These are phyloP conservation scores for Australoheros scitulus DNA, from an alignment of 2,113 vertebrate species.

Conservation along the genomic window DNA sequence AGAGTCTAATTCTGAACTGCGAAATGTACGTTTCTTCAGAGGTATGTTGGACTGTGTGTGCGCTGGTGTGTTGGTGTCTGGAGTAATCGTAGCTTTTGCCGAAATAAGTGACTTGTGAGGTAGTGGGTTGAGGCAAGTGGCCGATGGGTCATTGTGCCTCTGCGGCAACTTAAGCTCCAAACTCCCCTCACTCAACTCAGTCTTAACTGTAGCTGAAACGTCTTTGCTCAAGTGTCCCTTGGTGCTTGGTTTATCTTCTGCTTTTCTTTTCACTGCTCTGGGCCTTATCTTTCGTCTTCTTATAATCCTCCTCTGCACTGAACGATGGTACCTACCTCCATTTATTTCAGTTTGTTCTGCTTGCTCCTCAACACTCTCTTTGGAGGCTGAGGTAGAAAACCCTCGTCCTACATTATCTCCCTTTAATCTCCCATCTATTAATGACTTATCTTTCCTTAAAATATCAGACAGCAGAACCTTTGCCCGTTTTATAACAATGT, in stretches of 20 bases:
- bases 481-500: constrained; percentile 73
- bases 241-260: constrained; percentile 20
- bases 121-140: constrained; percentile 52
- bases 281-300: constrained; percentile 33
- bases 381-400: constrained; percentile 10
- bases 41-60: constrained; percentile 80
- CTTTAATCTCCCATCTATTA: constrained; percentile 26
- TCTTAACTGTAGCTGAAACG: neutral
- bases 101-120: constrained; percentile 50
- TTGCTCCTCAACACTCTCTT: constrained; percentile 26
- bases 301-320: constrained; percentile 8
- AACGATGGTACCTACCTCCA: constrained; percentile 1
- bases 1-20: constrained; percentile 70
- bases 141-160: constrained; percentile 8
- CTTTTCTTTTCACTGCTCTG: constrained; percentile 46
- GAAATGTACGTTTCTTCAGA: constrained; percentile 82
- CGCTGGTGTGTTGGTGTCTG: constrained; percentile 64
- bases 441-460: constrained; percentile 63
- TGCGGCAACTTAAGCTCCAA: constrained; percentile 6
- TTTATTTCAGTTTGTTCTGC: constrained; percentile 25
- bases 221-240: constrained; percentile 22
- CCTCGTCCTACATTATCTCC: neutral
- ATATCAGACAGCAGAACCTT: constrained; percentile 77
- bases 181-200: constrained; percentile 1
- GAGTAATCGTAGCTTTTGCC: constrained; percentile 20